These are phyloP conservation scores for Sylvilagus floridanus DNA, from an alignment of 2,797 vertebrate species.

Conservation along the genomic window DNA sequence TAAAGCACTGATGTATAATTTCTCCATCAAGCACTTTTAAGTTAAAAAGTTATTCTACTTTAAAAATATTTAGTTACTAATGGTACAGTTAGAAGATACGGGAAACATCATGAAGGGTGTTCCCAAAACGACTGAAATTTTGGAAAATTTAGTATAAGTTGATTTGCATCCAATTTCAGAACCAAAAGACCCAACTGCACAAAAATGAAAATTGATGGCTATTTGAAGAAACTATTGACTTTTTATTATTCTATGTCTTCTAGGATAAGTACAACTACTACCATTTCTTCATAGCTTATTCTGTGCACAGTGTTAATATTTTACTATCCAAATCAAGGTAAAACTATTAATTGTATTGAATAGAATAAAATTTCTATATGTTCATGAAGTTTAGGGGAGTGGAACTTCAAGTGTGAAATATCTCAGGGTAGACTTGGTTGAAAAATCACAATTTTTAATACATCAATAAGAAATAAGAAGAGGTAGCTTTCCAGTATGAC, in stretches of 20 bases:
- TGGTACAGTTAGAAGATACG: not conserved
- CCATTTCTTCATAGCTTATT: conserved; percentile 26
- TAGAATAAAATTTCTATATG: not conserved
- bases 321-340: conserved; percentile 47
- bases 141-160: not conserved
- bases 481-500: not conserved
- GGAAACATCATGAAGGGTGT: not conserved
- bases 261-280: not conserved
- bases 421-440: not conserved
- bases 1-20: not conserved
- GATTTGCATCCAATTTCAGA: not conserved
- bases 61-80: conserved; percentile 38
- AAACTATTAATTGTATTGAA: not conserved
- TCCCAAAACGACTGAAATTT: conserved; percentile 28
- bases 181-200: not conserved
- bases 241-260: not conserved
- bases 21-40: not conserved
- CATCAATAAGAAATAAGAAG: not conserved
- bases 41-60: conserved; percentile 24
- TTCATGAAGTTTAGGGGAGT: conserved; percentile 19
- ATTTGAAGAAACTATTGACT: conserved; percentile 28
- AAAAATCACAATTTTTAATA: not conserved
- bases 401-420: conserved; percentile 7
- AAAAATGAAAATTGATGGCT: conserved; percentile 37
- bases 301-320: not conserved